A percentile compares a stretch with the other conserved stretches of the same genome.
Conservation (phyloP, 2,888 invertebrate genomes). For the Oxycera nigricornis region DNA sequence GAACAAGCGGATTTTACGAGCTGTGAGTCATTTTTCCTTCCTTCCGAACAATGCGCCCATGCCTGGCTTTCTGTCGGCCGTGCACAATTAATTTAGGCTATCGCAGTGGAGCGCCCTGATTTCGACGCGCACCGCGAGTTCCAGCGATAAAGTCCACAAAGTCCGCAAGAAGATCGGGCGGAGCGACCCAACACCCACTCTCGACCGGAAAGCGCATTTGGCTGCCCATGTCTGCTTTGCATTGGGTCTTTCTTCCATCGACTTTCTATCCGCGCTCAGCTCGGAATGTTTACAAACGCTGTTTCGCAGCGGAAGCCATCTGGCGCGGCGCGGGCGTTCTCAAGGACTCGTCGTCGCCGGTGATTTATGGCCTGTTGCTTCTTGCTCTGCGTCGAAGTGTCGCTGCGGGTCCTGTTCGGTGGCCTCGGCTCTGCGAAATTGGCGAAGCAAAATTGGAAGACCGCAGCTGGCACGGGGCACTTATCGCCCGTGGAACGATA, state of each 20-base stretch:
- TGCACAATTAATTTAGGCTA: conserved; percentile 15
- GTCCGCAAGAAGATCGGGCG: background rate
- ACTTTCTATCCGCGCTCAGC: conserved; percentile 6
- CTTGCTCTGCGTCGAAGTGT: background rate
- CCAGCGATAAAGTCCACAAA: background rate
- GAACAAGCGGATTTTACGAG: conserved; percentile 88
- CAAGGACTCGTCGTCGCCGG: conserved; percentile 23
- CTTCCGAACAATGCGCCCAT: background rate
- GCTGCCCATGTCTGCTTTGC: background rate
- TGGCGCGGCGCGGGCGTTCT: conserved; percentile 18
- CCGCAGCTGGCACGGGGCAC: too few relatives aligned
- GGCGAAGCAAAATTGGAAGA: too few relatives aligned
- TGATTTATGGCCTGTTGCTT: conserved; percentile 8
- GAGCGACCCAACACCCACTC: conserved; percentile 36
- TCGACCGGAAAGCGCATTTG: background rate
- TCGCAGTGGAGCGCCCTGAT: background rate
- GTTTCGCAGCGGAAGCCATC: background rate
- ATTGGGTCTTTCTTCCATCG: conserved; percentile 19
- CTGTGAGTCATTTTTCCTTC: conserved; percentile 71
- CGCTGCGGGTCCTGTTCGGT: background rate
- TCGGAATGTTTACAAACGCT: conserved; percentile 18
- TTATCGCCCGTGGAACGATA: background rate
- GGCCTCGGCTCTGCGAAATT: too few relatives aligned
- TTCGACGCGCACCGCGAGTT: background rate
- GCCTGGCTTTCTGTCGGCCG: conserved; percentile 13